Percentiles rank a stretch among this genome's conserved stretches.
Evolutionary conservation across 2,113 vertebrate species (phyloP).

Genomic region (Notechis scutatus): DNA sequence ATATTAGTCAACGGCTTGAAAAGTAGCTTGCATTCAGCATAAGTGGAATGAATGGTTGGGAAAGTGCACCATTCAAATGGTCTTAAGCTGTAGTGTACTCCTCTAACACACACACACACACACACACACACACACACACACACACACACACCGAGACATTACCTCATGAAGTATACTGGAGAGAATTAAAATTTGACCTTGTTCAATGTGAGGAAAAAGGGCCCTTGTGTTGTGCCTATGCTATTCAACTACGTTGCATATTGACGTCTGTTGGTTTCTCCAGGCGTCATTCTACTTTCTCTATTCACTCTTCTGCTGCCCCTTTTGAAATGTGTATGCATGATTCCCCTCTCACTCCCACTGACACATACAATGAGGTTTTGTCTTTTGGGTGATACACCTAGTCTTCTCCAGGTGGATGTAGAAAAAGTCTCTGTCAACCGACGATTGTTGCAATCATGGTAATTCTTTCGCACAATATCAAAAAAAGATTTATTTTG

Average conservation of each 20-base stretch:
- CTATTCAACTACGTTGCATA: constrained; percentile 50
- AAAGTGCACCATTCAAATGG: constrained; percentile 35
- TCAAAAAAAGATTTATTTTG: background rate
- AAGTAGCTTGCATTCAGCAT: background rate
- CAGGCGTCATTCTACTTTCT: constrained; percentile 45
- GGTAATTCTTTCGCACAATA: accelerated
- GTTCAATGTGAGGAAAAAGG: constrained; percentile 33
- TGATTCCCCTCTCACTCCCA: constrained; percentile 12
- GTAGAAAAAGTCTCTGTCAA: background rate
- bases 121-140: constrained; percentile 55
- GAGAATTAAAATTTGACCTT: constrained; percentile 65
- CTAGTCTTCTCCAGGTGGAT: background rate
- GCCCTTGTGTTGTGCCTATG: constrained; percentile 58
- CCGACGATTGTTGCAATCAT: accelerated
- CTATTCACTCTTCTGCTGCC: constrained; percentile 37
- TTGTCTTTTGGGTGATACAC: accelerated
- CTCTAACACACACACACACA: constrained; percentile 16
- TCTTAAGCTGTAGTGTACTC: constrained; percentile 36
- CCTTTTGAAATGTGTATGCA: constrained; percentile 13
- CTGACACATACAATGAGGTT: background rate
- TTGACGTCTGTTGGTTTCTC: constrained; percentile 28
- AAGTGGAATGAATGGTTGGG: accelerated
- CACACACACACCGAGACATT: constrained; percentile 59
- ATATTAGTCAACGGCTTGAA: background rate
- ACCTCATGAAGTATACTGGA: constrained; percentile 69